A percentile compares a stretch with the other conserved stretches of the same genome.
Evolutionary conservation across 2,113 vertebrate species (phyloP).

Genomic region (Pavo muticus): DNA sequence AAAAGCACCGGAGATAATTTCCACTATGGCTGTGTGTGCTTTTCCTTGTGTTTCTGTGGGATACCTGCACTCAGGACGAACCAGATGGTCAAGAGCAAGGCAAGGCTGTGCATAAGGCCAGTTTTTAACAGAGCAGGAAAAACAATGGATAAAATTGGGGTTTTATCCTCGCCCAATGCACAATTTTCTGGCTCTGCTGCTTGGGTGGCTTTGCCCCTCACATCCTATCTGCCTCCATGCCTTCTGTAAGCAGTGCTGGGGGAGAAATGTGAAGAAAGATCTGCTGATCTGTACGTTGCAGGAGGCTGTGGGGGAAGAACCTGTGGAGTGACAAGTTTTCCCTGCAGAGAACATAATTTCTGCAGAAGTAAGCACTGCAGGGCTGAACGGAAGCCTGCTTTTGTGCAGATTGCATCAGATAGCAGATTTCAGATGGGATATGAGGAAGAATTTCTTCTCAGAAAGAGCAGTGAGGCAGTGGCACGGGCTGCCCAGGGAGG

Average conservation of each 20-base stretch:
- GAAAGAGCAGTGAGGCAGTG: no score
- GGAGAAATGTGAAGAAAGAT: background rate
- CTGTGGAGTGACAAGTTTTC: background rate
- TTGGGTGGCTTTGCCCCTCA: accelerated
- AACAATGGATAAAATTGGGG: background rate
- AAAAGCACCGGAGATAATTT: background rate
- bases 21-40: accelerated
- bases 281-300: no score
- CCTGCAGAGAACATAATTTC: background rate
- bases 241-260: background rate
- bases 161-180: background rate
- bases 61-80: no score
- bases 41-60: background rate
- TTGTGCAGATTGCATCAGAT: background rate
- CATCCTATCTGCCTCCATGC: background rate
- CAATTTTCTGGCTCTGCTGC: background rate
- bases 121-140: background rate
- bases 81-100: background rate
- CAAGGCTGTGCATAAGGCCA: background rate
- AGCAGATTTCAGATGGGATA: no score
- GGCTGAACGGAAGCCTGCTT: background rate
- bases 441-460: no score
- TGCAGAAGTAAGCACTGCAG: background rate
- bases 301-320: background rate
- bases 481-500: no score